A percentile compares a stretch with the other conserved stretches of the same genome.
Conservation (phyloP, 2,113 vertebrate species). For the Periophthalmus modestus region DNA sequence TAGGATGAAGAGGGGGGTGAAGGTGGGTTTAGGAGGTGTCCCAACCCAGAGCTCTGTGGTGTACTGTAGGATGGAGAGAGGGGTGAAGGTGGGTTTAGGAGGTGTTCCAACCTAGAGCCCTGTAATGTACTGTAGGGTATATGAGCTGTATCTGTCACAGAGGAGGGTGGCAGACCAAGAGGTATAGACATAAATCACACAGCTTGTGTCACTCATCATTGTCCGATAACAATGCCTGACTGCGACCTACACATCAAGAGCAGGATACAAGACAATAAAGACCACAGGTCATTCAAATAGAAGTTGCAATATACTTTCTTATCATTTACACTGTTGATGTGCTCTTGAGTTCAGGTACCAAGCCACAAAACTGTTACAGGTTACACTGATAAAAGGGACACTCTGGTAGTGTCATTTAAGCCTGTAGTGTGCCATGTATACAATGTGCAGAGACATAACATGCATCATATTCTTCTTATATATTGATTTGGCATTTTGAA, state of each 20-base stretch:
- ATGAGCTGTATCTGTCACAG: conserved; percentile 62
- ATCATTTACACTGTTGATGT: not conserved
- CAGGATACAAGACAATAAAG: not conserved
- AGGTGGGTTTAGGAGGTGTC: conserved; percentile 29
- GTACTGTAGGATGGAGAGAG: conserved; percentile 23
- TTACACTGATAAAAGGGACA: not conserved
- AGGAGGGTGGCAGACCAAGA: conserved; percentile 49
- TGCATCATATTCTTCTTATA: too few species aligned
- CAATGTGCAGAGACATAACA: too few species aligned
- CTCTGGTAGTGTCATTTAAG: not conserved
- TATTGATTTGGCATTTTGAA: too few species aligned
- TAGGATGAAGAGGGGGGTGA: not conserved
- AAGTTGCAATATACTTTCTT: not conserved
- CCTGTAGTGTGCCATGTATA: too few species aligned
- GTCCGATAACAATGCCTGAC: conserved; percentile 29
- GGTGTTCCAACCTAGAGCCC: conserved; percentile 31
- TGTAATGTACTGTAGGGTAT: conserved; percentile 44
- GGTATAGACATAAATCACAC: conserved; percentile 60
- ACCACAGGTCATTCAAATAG: not conserved
- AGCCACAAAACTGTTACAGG: not conserved
- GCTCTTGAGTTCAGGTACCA: not conserved
- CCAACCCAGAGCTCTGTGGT: conserved; percentile 35
- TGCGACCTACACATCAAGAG: conserved; percentile 29
- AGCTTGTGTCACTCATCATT: conserved; percentile 52
- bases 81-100: conserved; percentile 30